phyloP scores from a whole-genome alignment of 2,113 vertebrate species.

The Montifringilla adamsi region DNA sequence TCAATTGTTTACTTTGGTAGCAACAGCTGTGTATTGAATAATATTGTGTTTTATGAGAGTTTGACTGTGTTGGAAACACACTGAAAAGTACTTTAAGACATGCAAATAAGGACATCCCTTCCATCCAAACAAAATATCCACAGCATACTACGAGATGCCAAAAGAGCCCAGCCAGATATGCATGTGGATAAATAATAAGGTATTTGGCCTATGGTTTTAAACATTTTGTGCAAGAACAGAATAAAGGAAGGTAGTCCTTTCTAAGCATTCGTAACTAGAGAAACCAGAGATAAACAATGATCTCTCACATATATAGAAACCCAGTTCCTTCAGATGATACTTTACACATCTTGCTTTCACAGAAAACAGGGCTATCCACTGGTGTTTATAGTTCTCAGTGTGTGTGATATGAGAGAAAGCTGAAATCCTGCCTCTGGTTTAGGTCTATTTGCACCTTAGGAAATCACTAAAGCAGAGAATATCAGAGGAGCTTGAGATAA shows the following conservation, averaged over 20 bases:
- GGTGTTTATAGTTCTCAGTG: neutral
- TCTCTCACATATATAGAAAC: neutral
- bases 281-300: neutral
- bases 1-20: neutral
- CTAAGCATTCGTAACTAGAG: neutral
- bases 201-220: neutral
- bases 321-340: neutral
- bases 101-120: neutral
- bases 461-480: neutral
- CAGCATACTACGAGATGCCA: neutral
- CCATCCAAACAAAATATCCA: neutral
- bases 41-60: neutral
- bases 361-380: neutral
- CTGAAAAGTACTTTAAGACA: neutral
- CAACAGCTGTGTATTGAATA: neutral
- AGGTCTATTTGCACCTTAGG: neutral
- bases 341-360: neutral
- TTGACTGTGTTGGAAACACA: neutral
- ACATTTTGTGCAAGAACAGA: neutral
- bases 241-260: neutral
- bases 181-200: neutral
- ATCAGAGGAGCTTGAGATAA: neutral
- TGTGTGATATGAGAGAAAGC: neutral
- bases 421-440: neutral
- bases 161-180: neutral